Base-by-base conservation (phyloP, 2,888 invertebrate genomes). In the Sisyra terminalis region DNA sequence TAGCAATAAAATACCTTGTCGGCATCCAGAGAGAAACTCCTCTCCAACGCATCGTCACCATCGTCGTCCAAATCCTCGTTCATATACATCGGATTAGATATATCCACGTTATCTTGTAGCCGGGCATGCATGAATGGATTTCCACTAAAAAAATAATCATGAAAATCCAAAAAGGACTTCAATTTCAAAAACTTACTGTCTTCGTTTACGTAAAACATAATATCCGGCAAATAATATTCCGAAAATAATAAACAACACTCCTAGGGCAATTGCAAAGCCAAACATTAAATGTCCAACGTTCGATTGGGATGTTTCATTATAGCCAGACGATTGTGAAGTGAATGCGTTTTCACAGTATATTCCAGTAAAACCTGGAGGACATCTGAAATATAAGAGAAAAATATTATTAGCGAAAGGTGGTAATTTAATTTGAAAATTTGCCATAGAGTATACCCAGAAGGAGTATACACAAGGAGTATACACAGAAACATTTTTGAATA, bases 81-180 rank as follows among this genome's bases (percentile, higher is more conserved):
- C 53, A 84, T 72, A 63, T 85, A 88, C 77, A 87, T 86, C 18
- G 87, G 87, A 69, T 88, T 88, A 56, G 67, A 78, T 55, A 83
- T 82, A 68, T 85, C 87, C 55, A 87, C 82, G 62, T 83, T 85
- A 63, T 87, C 86, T 45, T 83, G 72, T 54, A 87, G 74, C 9
- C 86, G 70, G 46, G 81, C 78, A 65, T 87, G 87, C 51, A 76
- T 75, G 58, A 86, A 86, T 40, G 78, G 71, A 49, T 68, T 66
- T 3, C 75, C 70, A 53, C 61, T 60, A 37, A n/a, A 42, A n/a
- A 14, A n/a, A 39, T n/a, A 10, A 39, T 29, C 7, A 29, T 29
- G 7, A 29, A 8, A 9, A 18, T 14, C 10, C 24, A 8, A 18
- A 18, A 16, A 16, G 16, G 10, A 11, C 4, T 39, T 13, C 2